phyloP scores from a whole-genome alignment of 2,113 vertebrate genomes.

The Pholis gunnellus region DNA sequence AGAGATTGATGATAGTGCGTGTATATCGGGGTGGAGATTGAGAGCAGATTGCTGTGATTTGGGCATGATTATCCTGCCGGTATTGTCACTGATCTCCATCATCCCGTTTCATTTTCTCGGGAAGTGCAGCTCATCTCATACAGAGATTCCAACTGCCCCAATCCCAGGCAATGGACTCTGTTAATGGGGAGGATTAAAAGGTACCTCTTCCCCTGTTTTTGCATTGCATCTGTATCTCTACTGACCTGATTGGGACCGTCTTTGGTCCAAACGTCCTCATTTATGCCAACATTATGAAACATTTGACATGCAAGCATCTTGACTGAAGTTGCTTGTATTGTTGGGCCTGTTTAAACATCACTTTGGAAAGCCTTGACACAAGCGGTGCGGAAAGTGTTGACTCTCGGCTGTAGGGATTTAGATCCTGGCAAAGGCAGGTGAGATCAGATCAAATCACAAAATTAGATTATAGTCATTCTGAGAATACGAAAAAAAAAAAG shows the following conservation, averaged over 20 bases:
- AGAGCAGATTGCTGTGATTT: constrained; percentile 88
- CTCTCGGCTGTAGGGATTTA: constrained; percentile 25
- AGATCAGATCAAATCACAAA: constrained; percentile 54
- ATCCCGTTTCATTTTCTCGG: constrained; percentile 82
- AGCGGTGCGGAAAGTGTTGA: neutral
- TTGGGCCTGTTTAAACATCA: neutral
- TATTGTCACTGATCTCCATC: constrained; percentile 83
- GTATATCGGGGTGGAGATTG: constrained; percentile 83
- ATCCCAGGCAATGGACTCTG: constrained; percentile 70
- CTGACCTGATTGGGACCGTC: constrained; percentile 7
- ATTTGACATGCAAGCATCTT: neutral
- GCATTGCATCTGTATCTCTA: constrained; percentile 11
- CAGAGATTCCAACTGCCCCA: constrained; percentile 70
- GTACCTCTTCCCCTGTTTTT: constrained; percentile 39
- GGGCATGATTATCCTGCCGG: constrained; percentile 80
- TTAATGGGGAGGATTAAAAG: constrained; percentile 79
- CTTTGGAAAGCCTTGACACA: constrained; percentile 21
- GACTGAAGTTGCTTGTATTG: neutral
- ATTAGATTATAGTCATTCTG: constrained; percentile 57
- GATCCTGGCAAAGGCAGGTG: constrained; percentile 33
- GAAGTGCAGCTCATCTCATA: constrained; percentile 76
- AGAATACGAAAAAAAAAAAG: constrained; percentile 27
- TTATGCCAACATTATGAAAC: constrained; percentile 26
- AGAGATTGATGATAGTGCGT: constrained; percentile 79
- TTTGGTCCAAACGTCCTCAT: constrained; percentile 9